Evolutionary conservation across 2,888 invertebrate species (phyloP).

Genomic region (Xanthia icteritia): DNA sequence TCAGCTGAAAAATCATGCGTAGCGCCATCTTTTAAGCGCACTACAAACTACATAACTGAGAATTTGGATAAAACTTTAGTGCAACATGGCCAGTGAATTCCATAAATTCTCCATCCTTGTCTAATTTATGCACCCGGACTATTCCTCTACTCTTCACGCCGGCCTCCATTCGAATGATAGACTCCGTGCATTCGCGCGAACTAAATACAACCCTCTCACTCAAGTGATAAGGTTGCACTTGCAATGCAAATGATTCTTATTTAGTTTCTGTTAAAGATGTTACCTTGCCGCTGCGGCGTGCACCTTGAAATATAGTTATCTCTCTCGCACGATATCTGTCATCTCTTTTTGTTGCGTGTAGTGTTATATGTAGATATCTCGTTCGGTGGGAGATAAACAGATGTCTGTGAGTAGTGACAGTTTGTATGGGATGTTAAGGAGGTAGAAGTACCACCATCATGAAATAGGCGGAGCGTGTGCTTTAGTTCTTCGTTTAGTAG

Average conservation of each 20-base stretch:
- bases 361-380: conserved; percentile 89
- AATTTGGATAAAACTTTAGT: conserved; percentile 79
- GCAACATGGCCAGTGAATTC: conserved; percentile 81
- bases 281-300: conserved; percentile 80
- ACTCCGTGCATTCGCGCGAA: conserved; percentile 73
- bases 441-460: conserved; percentile 86
- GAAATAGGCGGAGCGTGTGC: conserved; percentile 87
- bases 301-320: conserved; percentile 85
- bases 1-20: conserved; percentile 60
- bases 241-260: conserved; percentile 79
- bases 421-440: conserved; percentile 78
- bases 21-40: conserved; percentile 85
- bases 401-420: conserved; percentile 84
- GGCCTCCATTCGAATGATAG: conserved; percentile 74
- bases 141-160: conserved; percentile 78
- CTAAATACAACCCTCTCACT: conserved; percentile 81
- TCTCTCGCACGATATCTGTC: conserved; percentile 80
- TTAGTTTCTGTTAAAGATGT: conserved; percentile 79
- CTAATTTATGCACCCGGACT: conserved; percentile 69
- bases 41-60: conserved; percentile 76
- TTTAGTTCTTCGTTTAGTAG: conserved; percentile 70
- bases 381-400: conserved; percentile 86
- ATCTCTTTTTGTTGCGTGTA: conserved; percentile 86
- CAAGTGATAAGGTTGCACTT: conserved; percentile 86
- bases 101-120: conserved; percentile 77